Base-by-base conservation (phyloP, 2,888 invertebrate genomes). In the Salticus scenicus region DNA sequence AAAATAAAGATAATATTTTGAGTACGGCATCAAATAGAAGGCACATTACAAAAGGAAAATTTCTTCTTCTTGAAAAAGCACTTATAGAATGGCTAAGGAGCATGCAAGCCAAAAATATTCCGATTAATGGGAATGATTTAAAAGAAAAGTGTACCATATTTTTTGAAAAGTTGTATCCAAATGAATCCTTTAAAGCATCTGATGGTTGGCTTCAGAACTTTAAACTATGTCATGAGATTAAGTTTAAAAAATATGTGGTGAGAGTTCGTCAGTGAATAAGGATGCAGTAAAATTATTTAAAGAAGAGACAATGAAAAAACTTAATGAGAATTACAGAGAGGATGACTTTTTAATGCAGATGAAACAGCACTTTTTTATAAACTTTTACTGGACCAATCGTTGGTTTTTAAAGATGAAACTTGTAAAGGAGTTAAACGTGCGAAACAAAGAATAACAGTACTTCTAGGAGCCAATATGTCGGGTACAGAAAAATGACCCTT, bases 221-320 rank as follows among this genome's bases (percentile, higher is more conserved):
- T 37, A 37, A 37, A 57, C 10, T 64, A 7, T 12, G 30, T 20
- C 8, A 28, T 64, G 64, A n/a, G 12, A 64, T 64, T n/a, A 30
- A 7, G n/a, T 64, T 64, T 10, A 64, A 64, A 24, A 64, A 24
- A 7, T 28, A 24, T 24, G 30, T n/a, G n/a, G 64, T 30, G 2
- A 64, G 27, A 27, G 64, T 24, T 64, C 64, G 2, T 64, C 64
- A 7, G n/a, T 64, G 8, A 64, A 64, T 64, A 7, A 27, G 20
- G 64, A 64, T 1, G 24, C 12, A 24, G 64, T 64, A 8, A 64
- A n/a, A 27, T 64, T 30, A 64, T 64, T 64, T 64, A 64, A 64
- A 27, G 64, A 64, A 28, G n/a, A 64, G 17, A 64, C 64, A 17
- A 14, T 20, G 64, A 24, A 64, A n/a, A 64, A 64, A 30, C 27